Evolutionary conservation across 1,140 invertebrate species (phyloP), one percentile per base, ranked within the genome.

Genomic region (Tetramorium simillimum): DNA sequence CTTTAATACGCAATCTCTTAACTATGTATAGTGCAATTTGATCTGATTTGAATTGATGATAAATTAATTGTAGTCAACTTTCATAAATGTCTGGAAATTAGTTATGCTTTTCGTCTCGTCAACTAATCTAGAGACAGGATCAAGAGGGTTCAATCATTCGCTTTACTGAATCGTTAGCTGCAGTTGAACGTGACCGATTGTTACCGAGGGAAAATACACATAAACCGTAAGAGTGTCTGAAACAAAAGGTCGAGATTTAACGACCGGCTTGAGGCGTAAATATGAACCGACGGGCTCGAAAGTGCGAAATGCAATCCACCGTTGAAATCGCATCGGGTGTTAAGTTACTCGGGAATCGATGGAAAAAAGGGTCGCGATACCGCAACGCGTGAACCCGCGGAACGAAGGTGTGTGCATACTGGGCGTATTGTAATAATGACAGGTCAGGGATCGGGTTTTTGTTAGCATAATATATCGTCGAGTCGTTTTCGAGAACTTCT

Each of bases 221-320:
- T 65, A 78, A 78, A 60, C 73, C 16, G 40, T 51, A 40, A 69
- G 37, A 56, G 33, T 56, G 21, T 43, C 78, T 53, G 62, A 43
- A 56, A 70, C 63, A 81, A 81, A 81, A 81, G 63, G 65, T 70
- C 78, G 5, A 21, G 49, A 56, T 81, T 70, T 53, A 81, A 81
- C 65, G 78, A 51, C 46, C 33, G 14, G 62, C 46, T 46, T 18
- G 78, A 53, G 33, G 56, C 78, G 46, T 56, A 53, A 81, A 70
- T 81, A 70, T 43, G 46, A 81, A 37, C 62, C 62, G 37, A 56
- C 77, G 62, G 33, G 33, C 51, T 81, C 21, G 77, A 81, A 69
- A 70, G 63, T 70, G 78, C 78, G 78, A 70, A 56, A 70, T 81
- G 65, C 51, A 81, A 81, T 81, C 65, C 63, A 9, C 37, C 16